Evolutionary conservation across 2,113 vertebrate species (phyloP).

Genomic region (Syngnathus floridae): DNA sequence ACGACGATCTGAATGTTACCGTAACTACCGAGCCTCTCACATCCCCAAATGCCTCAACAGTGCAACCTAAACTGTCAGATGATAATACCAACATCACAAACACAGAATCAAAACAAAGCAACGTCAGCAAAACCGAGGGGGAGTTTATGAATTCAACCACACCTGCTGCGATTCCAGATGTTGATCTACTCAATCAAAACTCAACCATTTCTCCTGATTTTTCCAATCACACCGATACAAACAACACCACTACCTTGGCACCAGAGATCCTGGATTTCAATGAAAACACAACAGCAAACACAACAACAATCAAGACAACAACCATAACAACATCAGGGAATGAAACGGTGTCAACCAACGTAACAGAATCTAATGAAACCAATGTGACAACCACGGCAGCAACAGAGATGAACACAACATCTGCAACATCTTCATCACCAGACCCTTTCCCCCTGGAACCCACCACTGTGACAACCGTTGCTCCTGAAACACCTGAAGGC

Average conservation of each 20-base stretch:
- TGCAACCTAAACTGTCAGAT: neutral
- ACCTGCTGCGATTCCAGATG: neutral
- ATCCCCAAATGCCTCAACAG: neutral
- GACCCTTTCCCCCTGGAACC: neutral
- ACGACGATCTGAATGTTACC: neutral
- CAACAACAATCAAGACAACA: neutral
- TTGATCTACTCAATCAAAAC: neutral
- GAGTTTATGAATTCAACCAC: conserved; percentile 3
- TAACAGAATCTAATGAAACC: neutral
- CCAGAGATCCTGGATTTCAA: conserved; percentile 12
- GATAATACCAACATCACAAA: conserved; percentile 16
- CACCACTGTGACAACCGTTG: conserved; percentile 3
- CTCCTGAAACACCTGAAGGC: conserved; percentile 9
- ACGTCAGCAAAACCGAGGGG: conserved; percentile 13
- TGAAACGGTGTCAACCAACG: neutral
- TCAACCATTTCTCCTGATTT: neutral
- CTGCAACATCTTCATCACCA: conserved; percentile 6
- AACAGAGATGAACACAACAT: neutral
- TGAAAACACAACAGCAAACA: conserved; percentile 3
- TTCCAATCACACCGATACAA: neutral
- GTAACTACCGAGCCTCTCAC: neutral
- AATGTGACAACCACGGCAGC: neutral
- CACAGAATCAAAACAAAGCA: conserved; percentile 5
- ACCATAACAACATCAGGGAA: neutral
- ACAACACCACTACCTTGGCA: conserved; percentile 18